phyloP scores from a whole-genome alignment of 2,113 vertebrate species.

The Semnopithecus entellus region DNA sequence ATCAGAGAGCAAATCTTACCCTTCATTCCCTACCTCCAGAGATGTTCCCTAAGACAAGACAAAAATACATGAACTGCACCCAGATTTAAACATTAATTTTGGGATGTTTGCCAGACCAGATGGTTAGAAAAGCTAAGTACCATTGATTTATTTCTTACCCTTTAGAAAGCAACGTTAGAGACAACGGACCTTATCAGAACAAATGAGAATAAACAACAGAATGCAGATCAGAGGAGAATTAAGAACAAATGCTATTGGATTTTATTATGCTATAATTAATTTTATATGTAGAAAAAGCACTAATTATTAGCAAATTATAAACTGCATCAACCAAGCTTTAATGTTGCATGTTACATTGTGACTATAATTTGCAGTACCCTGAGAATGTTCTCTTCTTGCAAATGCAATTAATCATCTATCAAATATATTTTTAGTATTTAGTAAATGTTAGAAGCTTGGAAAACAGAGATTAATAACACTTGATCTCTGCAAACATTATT shows the following conservation, averaged over 20 bases:
- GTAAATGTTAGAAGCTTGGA: neutral
- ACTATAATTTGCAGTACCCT: neutral
- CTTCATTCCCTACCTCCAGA: slow-evolving; percentile 62
- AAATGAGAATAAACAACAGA: slow-evolving; percentile 86
- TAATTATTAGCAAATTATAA: slow-evolving; percentile 77
- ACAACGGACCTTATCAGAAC: slow-evolving; percentile 88
- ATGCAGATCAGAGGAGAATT: slow-evolving; percentile 84
- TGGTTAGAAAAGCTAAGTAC: slow-evolving; percentile 88
- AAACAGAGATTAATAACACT: neutral
- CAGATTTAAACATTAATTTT: slow-evolving; percentile 85
- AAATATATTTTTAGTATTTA: neutral
- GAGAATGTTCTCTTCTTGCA: neutral
- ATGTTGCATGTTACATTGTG: neutral
- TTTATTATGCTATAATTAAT: slow-evolving; percentile 85
- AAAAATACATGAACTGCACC: slow-evolving; percentile 82
- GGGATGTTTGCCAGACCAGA: slow-evolving; percentile 86
- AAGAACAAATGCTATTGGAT: slow-evolving; percentile 83
- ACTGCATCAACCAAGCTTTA: slow-evolving; percentile 48
- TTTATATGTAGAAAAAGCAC: slow-evolving; percentile 75
- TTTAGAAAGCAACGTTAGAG: slow-evolving; percentile 86
- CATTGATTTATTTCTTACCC: slow-evolving; percentile 88
- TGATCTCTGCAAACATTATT: neutral
- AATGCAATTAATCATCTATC: neutral
- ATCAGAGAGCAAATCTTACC: slow-evolving; percentile 20
- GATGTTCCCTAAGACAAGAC: slow-evolving; percentile 73